A percentile compares a stretch with the other conserved stretches of the same genome.
Conservation (phyloP, 2,113 vertebrate genomes). For the Pangasianodon gigas region DNA sequence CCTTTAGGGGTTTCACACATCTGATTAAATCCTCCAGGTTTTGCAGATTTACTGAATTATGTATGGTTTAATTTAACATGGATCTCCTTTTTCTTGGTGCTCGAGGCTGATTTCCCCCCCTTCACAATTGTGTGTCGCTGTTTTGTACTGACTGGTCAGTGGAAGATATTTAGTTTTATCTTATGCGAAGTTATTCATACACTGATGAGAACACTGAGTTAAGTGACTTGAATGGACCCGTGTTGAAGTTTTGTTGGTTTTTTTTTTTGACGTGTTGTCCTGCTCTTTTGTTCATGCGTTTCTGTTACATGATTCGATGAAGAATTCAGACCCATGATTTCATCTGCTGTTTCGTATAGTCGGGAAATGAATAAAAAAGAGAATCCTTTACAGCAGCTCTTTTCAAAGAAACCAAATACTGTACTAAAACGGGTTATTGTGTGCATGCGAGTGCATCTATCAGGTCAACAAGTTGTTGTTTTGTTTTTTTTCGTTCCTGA, state of each 20-base stretch:
- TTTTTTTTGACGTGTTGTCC: not conserved
- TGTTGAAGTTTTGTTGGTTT: constrained; percentile 9
- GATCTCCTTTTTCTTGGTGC: not conserved
- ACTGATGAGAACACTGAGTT: constrained; percentile 37
- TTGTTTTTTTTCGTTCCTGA: not conserved
- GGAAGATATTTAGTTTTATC: constrained; percentile 29
- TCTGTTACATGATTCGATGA: constrained; percentile 37
- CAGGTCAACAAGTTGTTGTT: constrained; percentile 22
- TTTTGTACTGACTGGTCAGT: constrained; percentile 49
- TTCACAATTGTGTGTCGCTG: constrained; percentile 8
- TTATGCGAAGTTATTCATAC: constrained; percentile 29
- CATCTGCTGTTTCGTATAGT: constrained; percentile 30
- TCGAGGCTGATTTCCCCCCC: not conserved
- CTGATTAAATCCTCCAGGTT: not conserved
- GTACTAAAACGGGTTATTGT: constrained; percentile 44
- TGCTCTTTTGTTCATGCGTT: not conserved
- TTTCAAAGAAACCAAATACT: constrained; percentile 48
- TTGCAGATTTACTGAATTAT: constrained; percentile 12
- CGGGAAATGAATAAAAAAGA: not conserved
- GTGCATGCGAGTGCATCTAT: constrained; percentile 37
- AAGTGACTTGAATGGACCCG: constrained; percentile 40
- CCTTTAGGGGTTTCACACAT: not conserved
- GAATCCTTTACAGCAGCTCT: constrained; percentile 12
- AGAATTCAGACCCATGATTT: constrained; percentile 34
- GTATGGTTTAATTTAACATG: not conserved